Evolutionary conservation across 2,797 vertebrate species (phyloP), one percentile per base, ranked within the genome.

Genomic region (Antrozous pallidus): DNA sequence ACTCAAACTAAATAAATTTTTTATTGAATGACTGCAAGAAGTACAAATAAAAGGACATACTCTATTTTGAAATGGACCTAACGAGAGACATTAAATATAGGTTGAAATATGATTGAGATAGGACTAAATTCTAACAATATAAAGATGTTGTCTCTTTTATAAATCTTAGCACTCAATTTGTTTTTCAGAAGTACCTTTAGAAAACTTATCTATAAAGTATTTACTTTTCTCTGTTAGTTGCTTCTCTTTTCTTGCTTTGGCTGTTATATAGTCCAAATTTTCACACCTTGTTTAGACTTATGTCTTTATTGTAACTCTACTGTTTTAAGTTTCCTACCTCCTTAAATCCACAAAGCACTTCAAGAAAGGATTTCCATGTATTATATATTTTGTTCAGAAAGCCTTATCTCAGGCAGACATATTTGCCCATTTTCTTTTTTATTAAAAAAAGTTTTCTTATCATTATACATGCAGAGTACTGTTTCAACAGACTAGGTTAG

Each of bases 331-430:
- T 98, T 97, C 96, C 95, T 97, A 96, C 97, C 96, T 98, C 97
- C 96, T 95, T 97, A 95, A 97, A 93, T 97, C 96, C 98, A 98
- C 96, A 98, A 97, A 98, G 95, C 90, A 96, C 91, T 97, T 96
- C 61, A 97, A 97, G 97, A 98, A 97, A 98, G 98, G 98, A 98
- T 98, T 98, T 98, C 98, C 98, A 98, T 95, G 97, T 98, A 98
- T 98, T 98, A 97, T 98, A 97, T 98, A 97, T 97, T 98, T 97
- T 98, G 97, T 98, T 98, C 97, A 95, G 96, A 97, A 97, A 97
- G 95, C 92, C 98, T 98, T 98, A 98, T 98, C 98, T 98, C 95
- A 94, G 89, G 54, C 96, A 96, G 97, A 95, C 98, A 98, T 98
- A 97, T 97, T 98, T 98, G 84, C 95, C 84, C 94, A 97, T 97